These are phyloP conservation scores for Seira sanloemensis DNA, from an alignment of 2,888 invertebrate species.

Conservation along the genomic window DNA sequence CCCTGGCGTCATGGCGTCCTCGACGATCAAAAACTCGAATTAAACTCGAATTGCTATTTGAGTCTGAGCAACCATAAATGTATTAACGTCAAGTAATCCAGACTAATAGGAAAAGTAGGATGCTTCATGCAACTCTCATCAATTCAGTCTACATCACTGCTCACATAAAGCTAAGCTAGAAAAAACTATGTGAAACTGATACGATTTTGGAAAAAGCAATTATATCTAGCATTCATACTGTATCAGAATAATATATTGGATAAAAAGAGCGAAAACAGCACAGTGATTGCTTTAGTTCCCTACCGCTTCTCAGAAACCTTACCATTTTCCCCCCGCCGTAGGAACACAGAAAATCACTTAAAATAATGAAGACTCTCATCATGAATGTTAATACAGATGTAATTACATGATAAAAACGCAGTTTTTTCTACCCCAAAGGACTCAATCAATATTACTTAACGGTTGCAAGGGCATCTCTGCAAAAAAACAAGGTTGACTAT, in stretches of 20 bases:
- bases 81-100: too few species aligned
- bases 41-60: too few species aligned
- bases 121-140: neutral
- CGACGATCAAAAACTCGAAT: too few species aligned
- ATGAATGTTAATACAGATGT: neutral
- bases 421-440: too few species aligned
- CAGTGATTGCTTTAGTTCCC: neutral
- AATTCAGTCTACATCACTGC: neutral
- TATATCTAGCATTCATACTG: conserved; percentile 6
- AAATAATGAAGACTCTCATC: conserved; percentile 42
- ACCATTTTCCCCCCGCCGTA: neutral
- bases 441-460: too few species aligned
- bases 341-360: conserved; percentile 50
- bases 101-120: too few species aligned
- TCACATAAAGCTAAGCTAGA: neutral
- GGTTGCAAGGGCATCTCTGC: too few species aligned
- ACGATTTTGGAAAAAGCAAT: neutral
- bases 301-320: neutral
- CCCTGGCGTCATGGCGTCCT: too few species aligned
- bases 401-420: too few species aligned
- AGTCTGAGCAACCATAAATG: too few species aligned
- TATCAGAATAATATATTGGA: too few species aligned
- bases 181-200: neutral
- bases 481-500: too few species aligned
- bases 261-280: neutral